Base-by-base conservation (phyloP, 2,113 vertebrate genomes). In the Corythaixoides concolor region DNA sequence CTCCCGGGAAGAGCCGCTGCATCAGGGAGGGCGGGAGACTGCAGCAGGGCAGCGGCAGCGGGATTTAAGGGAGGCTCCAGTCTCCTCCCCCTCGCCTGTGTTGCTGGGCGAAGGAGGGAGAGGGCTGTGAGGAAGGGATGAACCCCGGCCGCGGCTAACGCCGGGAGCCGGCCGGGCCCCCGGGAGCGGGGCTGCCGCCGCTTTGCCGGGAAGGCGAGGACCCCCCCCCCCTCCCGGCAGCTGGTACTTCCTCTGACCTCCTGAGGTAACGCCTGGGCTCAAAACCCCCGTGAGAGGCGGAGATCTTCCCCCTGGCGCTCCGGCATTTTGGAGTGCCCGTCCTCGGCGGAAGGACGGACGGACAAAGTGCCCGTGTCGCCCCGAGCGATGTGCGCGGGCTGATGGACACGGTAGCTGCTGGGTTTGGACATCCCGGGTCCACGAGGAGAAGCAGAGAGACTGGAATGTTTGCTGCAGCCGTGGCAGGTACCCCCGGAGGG, bases 1-100 rank as follows among this genome's bases (percentile, higher is more conserved):
- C 91, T 78, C 89, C 60, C 66, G 92, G 97, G 77, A 87, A 14
- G 52, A 4, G 94, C 85, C 49, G 79, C 90, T 22, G 90, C 95
- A 90, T 26, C 76, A 43, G 67, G 30, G 85, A 67, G 35, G 33
- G 53, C 33, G 24, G 18, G 55, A 32, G 67, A 21, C 94, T 64
- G 84, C 96, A 77, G 97, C 86, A 63, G 53, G 43, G 68, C 81
- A 45, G 63, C 3, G 69, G 80, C 11, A 47, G n/a, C 39, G 85
- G 47, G 75, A 74, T 11, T 32, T 73, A 83, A 28, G 62, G 69
- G 39, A 3, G 93, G 41, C 90, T 73, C 50, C 49, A 49, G 35
- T 62, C 91, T 77, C 94, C 95, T 94, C 95, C 95, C 83, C 82
- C 21, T 78, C 33, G 85, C 78, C 45, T 4, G 41, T 17, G 66